Percentiles rank a stretch among this genome's conserved stretches.
phyloP scores from a whole-genome alignment of 2,113 vertebrate genomes.

The Mungos mungo region DNA sequence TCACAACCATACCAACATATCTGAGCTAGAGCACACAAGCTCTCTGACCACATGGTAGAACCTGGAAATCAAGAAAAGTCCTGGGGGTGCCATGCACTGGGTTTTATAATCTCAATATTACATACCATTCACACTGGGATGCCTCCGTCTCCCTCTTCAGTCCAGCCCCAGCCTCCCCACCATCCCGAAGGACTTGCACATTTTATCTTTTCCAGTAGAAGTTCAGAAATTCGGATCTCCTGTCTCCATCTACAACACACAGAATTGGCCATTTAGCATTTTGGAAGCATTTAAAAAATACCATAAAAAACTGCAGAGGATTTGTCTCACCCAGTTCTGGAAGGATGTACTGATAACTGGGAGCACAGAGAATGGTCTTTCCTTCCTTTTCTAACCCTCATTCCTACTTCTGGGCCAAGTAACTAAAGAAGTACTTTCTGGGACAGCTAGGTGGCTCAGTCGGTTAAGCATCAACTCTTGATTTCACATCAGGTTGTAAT shows the following conservation, averaged over 20 bases:
- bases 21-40: neutral
- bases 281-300: neutral
- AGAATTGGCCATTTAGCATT: neutral
- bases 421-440: neutral
- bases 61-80: neutral
- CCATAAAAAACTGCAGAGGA: neutral
- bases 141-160: neutral
- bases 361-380: neutral
- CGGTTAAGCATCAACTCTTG: too few species aligned
- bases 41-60: neutral
- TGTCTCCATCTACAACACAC: constrained; percentile 57
- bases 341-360: neutral
- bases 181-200: neutral
- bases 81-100: fast-evolving
- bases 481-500: too few species aligned
- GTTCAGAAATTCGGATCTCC: neutral
- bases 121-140: constrained; percentile 50
- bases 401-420: neutral
- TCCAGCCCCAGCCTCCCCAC: neutral
- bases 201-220: neutral
- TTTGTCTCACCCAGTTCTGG: neutral
- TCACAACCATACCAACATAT: neutral
- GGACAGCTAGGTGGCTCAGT: too few species aligned
- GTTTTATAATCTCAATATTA: neutral
- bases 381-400: neutral